phyloP scores from a whole-genome alignment of 2,113 vertebrate genomes.

The Delphinus delphis region DNA sequence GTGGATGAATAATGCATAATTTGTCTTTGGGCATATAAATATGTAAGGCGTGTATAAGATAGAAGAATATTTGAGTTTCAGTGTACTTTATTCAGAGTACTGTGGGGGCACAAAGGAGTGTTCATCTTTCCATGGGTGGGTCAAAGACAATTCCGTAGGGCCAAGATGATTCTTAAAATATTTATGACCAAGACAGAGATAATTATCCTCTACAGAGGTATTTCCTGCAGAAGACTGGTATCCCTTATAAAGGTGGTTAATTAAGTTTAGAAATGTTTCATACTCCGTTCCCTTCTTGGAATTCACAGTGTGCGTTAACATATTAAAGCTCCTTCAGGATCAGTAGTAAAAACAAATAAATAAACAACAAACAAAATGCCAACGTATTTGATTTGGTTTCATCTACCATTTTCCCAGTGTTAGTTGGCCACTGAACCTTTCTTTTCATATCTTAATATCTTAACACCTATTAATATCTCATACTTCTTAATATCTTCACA shows the following conservation, averaged over 20 bases:
- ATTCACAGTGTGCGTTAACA: neutral
- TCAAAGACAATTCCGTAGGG: neutral
- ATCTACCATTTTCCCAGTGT: neutral
- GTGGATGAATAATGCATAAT: neutral
- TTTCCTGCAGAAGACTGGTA: neutral
- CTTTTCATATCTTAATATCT: neutral
- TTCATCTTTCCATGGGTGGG: neutral
- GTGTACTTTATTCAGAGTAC: neutral
- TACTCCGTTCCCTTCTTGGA: neutral
- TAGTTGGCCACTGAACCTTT: neutral
- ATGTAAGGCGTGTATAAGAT: neutral
- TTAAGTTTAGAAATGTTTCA: neutral
- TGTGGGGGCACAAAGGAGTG: neutral
- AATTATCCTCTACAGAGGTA: neutral
- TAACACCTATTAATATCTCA: neutral
- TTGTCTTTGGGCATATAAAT: neutral
- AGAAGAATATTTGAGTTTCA: neutral
- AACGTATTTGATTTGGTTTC: neutral
- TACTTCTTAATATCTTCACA: neutral
- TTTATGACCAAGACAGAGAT: neutral
- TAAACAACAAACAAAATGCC: neutral
- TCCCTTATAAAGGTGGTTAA: neutral
- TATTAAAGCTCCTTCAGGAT: neutral
- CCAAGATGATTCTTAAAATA: conserved; percentile 43
- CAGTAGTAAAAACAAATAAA: neutral